Evolutionary conservation across 2,888 invertebrate genomes (phyloP).

Genomic region (Mechanitis mazaeus): DNA sequence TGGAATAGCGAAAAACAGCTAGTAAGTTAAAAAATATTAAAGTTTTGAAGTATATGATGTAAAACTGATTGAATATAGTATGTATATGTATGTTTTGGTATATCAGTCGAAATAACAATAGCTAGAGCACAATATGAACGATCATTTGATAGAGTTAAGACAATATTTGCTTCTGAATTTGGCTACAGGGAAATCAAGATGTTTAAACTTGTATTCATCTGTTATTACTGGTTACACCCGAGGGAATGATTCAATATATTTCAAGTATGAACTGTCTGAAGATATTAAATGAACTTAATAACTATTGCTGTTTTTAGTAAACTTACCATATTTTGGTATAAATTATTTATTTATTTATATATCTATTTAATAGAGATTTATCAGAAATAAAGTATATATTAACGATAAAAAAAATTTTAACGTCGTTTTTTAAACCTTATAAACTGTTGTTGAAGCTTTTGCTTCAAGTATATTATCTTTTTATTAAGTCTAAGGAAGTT

Average conservation of each 20-base stretch:
- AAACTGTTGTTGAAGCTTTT: not conserved
- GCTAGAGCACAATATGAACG: slow-evolving; percentile 6
- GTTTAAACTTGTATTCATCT: slow-evolving; percentile 50
- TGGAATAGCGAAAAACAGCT: too few relatives aligned
- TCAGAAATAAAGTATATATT: not conserved
- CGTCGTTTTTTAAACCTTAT: not conserved
- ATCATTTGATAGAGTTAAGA: slow-evolving; percentile 12
- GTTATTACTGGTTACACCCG: slow-evolving; percentile 44
- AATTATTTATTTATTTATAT: not conserved
- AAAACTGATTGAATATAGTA: too few relatives aligned
- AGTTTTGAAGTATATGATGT: too few relatives aligned
- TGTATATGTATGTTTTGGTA: not conserved
- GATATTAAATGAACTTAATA: slow-evolving; percentile 15
- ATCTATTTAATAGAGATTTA: not conserved
- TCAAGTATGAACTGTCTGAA: slow-evolving; percentile 6
- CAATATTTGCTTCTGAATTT: slow-evolving; percentile 56
- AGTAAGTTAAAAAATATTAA: too few relatives aligned
- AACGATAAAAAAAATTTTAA: not conserved
- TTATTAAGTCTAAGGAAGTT: not conserved
- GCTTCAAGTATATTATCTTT: not conserved
- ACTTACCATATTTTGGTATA: slow-evolving; percentile 8
- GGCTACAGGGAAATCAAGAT: slow-evolving; percentile 70
- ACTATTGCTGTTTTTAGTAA: not conserved
- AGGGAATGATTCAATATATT: slow-evolving; percentile 16
- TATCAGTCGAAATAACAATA: not conserved